Evolutionary conservation across 2,797 vertebrate genomes (phyloP), one percentile per base, ranked within the genome.

Genomic region (Myotis daubentonii): DNA sequence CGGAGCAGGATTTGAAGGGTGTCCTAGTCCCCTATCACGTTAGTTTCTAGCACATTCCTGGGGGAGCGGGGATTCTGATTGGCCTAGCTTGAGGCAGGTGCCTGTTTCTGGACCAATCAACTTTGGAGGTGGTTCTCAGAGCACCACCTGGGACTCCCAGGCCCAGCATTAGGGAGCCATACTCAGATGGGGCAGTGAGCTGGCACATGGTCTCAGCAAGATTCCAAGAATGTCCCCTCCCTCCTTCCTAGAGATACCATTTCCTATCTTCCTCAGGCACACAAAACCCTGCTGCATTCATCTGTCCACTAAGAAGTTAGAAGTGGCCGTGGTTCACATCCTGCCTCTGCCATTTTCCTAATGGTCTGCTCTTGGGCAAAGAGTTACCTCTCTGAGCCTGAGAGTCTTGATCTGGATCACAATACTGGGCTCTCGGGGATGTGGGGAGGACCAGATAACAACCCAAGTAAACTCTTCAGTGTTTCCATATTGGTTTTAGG

Each of bases 1-100:
- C 13, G 20, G 57, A 65, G n/a, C 33, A 0, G 33, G 17, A 53
- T 5, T 19, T 20, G 6, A 65, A 3, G 22, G 0, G 19, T 8
- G 10, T 41, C 17, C 70, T 11, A 12, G 8, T 7, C 55, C 6
- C 0, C 19, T 8, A 2, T 25, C 41, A 2, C 1, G 1, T 41
- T 20, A 4, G 10, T 44, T 62, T 25, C 51, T 17, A 8, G 44
- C 38, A 3, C 0, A 0, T 0, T 49, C 22, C 68, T 38, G 8
- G 19, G n/a, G 23, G 9, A 6, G 47, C 3, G 44, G 57, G n/a
- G 12, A 30, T 23, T 44, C 51, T 28, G 60, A 95, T 80, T 74
- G 80, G 90, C 33, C 53, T 20, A 15, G 16, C 55, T 84, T 25
- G 41, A 44, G 74, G 74, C 74, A 86, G 47, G 66, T 60, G 74